These are phyloP conservation scores for Atractosteus spatula DNA, from an alignment of 2,113 vertebrate species.

Conservation along the genomic window DNA sequence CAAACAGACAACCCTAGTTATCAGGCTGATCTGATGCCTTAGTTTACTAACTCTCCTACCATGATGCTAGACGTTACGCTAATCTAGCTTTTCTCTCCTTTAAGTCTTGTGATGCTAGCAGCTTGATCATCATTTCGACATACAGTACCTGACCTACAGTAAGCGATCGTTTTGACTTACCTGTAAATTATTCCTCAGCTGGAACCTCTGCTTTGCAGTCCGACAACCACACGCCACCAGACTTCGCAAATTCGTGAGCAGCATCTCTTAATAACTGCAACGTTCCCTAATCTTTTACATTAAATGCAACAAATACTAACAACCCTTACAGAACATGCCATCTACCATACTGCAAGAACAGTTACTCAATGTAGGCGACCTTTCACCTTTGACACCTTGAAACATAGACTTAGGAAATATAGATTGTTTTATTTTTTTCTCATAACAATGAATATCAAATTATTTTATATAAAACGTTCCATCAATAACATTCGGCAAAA, in stretches of 20 bases:
- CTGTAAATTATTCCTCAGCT: constrained; percentile 37
- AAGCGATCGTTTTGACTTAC: neutral
- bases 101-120: no score
- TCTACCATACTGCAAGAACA: neutral
- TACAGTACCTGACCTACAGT: no score
- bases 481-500: neutral
- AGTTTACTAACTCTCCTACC: no score
- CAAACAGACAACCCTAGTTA: no score
- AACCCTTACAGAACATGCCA: neutral
- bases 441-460: neutral
- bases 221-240: constrained; percentile 44
- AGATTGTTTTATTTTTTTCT: neutral
- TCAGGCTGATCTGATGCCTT: no score
- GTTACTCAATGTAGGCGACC: neutral
- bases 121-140: no score
- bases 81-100: no score
- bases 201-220: constrained; percentile 36
- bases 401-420: neutral
- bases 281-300: no score
- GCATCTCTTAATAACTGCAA: constrained; percentile 34
- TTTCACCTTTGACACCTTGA: neutral
- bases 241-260: constrained; percentile 47
- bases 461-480: neutral
- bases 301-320: neutral
- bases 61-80: no score